Conservation (phyloP, 1,140 invertebrate genomes). For the Agrilus planipennis region DNA sequence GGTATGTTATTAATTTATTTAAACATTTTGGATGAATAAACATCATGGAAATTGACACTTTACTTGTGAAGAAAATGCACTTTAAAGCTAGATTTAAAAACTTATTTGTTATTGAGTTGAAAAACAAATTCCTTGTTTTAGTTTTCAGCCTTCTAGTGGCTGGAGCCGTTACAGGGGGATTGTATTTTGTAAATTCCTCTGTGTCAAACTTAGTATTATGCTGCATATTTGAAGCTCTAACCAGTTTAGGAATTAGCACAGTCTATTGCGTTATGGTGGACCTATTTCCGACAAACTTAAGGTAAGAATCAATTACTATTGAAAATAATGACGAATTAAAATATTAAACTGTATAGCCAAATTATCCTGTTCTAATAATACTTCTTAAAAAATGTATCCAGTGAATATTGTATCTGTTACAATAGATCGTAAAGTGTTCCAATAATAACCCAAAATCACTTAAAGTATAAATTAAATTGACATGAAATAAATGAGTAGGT, state of each 20-base stretch:
- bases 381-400: no score
- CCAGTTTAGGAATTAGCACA: constrained; percentile 59
- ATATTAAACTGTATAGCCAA: no score
- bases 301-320: constrained; percentile 38
- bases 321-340: no score
- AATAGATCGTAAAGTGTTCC: no score
- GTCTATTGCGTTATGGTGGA: constrained; percentile 65
- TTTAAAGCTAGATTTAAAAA: constrained; percentile 14
- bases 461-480: no score
- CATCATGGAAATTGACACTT: no score
- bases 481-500: no score
- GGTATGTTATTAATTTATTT: constrained; percentile 35
- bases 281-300: constrained; percentile 65
- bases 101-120: background rate
- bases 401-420: no score
- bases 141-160: constrained; percentile 61
- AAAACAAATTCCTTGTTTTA: constrained; percentile 34
- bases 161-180: constrained; percentile 58
- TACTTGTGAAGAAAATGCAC: no score
- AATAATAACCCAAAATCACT: no score
- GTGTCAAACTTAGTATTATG: constrained; percentile 58
- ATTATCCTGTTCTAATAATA: no score
- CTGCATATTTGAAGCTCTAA: constrained; percentile 62
- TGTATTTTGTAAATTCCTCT: constrained; percentile 60
- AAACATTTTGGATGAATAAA: background rate